These are phyloP conservation scores for Chirona hameri DNA, from an alignment of 2,888 invertebrate genomes.

Conservation along the genomic window DNA sequence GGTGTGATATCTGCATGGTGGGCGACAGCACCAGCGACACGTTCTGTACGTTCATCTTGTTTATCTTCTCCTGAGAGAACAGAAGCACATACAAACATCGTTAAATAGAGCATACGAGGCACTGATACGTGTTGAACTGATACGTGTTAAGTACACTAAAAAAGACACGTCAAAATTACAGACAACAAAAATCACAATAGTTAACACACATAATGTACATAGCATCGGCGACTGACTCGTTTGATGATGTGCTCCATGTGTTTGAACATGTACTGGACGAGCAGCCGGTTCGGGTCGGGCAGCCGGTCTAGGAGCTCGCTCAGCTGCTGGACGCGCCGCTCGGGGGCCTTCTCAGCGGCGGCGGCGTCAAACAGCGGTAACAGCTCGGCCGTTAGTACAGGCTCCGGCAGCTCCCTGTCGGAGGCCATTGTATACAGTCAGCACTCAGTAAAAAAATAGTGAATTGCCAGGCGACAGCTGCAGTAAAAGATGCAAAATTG, in stretches of 20 bases:
- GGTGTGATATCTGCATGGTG: conserved; percentile 81
- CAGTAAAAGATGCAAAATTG: no score
- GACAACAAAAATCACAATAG: background rate
- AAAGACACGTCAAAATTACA: no score
- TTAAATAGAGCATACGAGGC: background rate
- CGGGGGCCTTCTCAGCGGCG: conserved; percentile 68
- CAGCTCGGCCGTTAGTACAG: conserved; percentile 77
- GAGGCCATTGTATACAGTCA: background rate
- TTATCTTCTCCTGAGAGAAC: conserved; percentile 64
- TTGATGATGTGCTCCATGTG: conserved; percentile 77
- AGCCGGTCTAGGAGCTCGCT: conserved; percentile 65
- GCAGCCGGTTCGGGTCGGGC: conserved; percentile 67
- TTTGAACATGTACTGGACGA: conserved; percentile 77
- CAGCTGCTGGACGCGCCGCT: conserved; percentile 66
- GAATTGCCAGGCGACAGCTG: no score
- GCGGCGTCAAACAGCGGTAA: conserved; percentile 85
- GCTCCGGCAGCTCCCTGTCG: conserved; percentile 79
- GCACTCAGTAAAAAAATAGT: no score
- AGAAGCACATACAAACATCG: conserved; percentile 30
- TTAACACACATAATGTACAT: background rate
- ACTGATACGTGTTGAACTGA: no score
- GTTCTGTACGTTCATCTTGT: conserved; percentile 79
- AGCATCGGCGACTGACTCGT: conserved; percentile 54
- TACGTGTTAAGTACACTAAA: no score
- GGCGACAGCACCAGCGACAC: conserved; percentile 78